Evolutionary conservation across 1,140 invertebrate species (phyloP), one percentile per base, ranked within the genome.

Genomic region (Euwallacea similis): DNA sequence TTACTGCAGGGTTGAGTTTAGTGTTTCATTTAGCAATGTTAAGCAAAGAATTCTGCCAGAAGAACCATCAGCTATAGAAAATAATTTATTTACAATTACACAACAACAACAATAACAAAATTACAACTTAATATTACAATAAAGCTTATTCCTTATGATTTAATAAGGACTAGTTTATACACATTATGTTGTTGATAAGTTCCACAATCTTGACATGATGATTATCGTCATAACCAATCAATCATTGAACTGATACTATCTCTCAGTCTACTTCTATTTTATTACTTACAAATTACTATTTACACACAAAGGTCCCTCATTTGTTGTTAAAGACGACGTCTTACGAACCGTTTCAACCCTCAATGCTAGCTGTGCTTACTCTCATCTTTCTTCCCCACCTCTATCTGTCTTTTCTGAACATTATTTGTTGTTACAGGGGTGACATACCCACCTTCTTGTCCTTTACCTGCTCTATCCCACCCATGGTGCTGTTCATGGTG

Each of bases 391-490:
- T 10, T 50, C 46, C 13, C 46, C 46, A 13, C 2, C 6, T 70
- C 46, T 7, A 42, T 41, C 9, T 65, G 54, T 46, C 55, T 58
- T 41, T 64, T 71, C n/a, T 11, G 11, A 6, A 66, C 7, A n/a
- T 16, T 65, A 21, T 55, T 50, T 8, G 66, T 7, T 41, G 53
- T n/a, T 13, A 63, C n/a, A 42, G 59, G 44, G 42, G 58, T 72
- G 11, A 71, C 69, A 50, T 58, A 64, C 50, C 59, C 50, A n/a
- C 10, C 42, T 15, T 53, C 47, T 16, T 13, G 10, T 43, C 2
- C n/a, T 46, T 59, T 58, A 59, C 66, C 70, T 2, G 63, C 61
- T 41, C 66, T 16, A 68, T 89, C 88, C 85, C 88, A 89, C 66
- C 88, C 86, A 69, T 86, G 83, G 47, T 73, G 66, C n/a, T 69